Evolutionary conservation across 2,113 vertebrate genomes (phyloP).

Genomic region (Puffinus mauretanicus): DNA sequence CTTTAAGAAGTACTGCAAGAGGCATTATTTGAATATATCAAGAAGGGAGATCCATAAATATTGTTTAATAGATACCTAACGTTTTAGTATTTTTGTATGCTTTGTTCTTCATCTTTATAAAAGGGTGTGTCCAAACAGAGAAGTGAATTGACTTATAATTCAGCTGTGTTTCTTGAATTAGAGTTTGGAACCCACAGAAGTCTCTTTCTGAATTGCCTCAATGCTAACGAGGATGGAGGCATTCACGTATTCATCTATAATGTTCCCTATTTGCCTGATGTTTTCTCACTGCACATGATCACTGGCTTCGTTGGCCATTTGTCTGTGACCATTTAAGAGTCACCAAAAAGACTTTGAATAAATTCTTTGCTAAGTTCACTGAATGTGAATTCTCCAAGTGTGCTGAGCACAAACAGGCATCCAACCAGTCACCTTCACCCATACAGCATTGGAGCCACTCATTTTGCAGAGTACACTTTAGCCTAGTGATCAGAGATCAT

Average conservation of each 20-base stretch:
- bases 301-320: background rate
- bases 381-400: background rate
- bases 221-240: background rate
- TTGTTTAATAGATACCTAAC: background rate
- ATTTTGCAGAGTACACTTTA: background rate
- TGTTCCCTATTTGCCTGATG: background rate
- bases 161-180: background rate
- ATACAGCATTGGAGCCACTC: background rate
- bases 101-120: background rate
- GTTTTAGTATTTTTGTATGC: background rate
- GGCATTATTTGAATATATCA: background rate
- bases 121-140: background rate
- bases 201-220: background rate
- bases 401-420: background rate
- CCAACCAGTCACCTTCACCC: background rate
- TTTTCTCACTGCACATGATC: background rate
- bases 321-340: background rate
- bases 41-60: background rate
- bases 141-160: background rate
- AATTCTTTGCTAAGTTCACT: background rate
- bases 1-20: background rate
- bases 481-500: background rate
- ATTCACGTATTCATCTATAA: background rate
- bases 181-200: background rate
- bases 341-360: background rate